Base-by-base conservation (phyloP, 2,797 vertebrate species). In the Sebastes vulpes region DNA sequence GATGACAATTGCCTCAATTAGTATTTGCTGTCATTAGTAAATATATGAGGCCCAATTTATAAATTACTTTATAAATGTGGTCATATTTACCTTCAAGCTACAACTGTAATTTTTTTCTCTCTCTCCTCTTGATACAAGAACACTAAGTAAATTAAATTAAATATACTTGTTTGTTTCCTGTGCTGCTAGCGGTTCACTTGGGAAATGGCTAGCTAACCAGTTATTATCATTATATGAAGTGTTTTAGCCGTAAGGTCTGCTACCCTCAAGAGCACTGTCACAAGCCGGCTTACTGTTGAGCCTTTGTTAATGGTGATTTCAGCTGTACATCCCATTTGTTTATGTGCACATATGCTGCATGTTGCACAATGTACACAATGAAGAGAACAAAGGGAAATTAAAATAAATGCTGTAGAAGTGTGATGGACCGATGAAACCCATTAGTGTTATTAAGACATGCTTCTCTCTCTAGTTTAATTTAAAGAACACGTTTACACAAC, bases 191-290 rank as follows among this genome's bases (percentile, higher is more conserved):
- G 38, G 63, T 38, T 59, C 77, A 74, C 67, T 54, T 60, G 64
- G 74, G 60, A 78, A 74, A 72, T 60, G 18, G 54, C 69, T 68
- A 4, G 20, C 38, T 26, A 1, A 9, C 53, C 54, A 25, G 54
- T 69, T 77, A 69, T 66, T 76, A 64, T 74, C 63, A 71, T 75
- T 71, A 78, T 42, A 75, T 75, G 69, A 83, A 64, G 61, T 70
- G 53, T 65, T 83, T 77, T 82, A 64, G 56, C 68, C 35, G 7
- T 23, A 2, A 74, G 65, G n/a, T 53, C 65, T 61, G 25, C 14
- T 63, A 35, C 16, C 56, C 63, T 65, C 35, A 59, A 18, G 21
- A 54, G 57, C 21, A 25, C 20, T 52, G 57, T 42, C 63, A 66
- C 3, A 10, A 52, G 32, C 18, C 0, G 2, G 75, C 59, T 82